These are phyloP conservation scores for Drosophila micromelanica DNA, from an alignment of 1,140 invertebrate genomes.

Conservation along the genomic window DNA sequence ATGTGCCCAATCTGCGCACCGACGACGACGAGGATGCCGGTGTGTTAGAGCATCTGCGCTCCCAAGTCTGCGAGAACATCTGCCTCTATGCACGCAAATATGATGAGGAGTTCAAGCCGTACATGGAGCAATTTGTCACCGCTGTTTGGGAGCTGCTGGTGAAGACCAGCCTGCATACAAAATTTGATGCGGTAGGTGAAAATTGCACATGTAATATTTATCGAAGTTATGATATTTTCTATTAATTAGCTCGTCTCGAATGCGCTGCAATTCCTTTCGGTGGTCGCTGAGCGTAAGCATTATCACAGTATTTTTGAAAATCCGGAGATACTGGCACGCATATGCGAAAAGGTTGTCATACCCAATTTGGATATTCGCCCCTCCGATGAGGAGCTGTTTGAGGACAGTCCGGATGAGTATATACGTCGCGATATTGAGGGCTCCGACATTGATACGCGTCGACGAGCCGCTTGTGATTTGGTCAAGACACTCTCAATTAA, in stretches of 20 bases:
- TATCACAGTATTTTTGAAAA: conserved; percentile 96
- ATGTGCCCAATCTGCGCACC: conserved; percentile 90
- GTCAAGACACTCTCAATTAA: conserved; percentile 94
- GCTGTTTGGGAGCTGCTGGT: conserved; percentile 96
- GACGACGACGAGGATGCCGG: conserved; percentile 94
- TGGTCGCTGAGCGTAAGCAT: conserved; percentile 95
- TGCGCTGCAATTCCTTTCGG: conserved; percentile 96
- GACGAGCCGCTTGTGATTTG: conserved; percentile 97
- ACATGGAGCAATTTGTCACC: conserved; percentile 95
- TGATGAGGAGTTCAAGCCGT: conserved; percentile 97
- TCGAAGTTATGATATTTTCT: background rate
- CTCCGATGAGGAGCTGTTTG: conserved; percentile 97
- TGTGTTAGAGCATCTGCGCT: conserved; percentile 95
- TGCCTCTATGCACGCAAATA: conserved; percentile 98
- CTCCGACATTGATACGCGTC: conserved; percentile 98
- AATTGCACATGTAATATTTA: background rate
- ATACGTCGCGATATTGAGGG: conserved; percentile 98
- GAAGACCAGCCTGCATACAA: conserved; percentile 92
- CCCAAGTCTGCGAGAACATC: conserved; percentile 98
- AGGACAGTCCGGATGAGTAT: conserved; percentile 99
- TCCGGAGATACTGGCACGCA: conserved; percentile 92
- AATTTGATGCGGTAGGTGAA: conserved; percentile 94
- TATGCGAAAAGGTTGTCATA: conserved; percentile 99
- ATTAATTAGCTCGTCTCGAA: conserved; percentile 94
- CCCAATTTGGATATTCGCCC: conserved; percentile 98